Percentiles rank a stretch among this genome's conserved stretches.
These are phyloP conservation scores for Drosophila kanekoi DNA, from an alignment of 2,888 invertebrate species.

Conservation along the genomic window DNA sequence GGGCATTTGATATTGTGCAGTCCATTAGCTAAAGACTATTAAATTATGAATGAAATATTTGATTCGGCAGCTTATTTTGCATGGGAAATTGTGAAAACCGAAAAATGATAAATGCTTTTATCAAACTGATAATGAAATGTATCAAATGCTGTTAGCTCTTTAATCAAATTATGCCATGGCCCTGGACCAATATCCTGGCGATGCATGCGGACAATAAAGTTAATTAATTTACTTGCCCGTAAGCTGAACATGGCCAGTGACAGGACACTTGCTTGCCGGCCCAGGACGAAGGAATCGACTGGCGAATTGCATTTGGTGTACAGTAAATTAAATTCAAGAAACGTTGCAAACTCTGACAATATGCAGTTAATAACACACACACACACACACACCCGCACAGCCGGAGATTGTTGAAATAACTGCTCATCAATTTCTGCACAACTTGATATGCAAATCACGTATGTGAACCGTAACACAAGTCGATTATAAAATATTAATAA, in stretches of 20 bases:
- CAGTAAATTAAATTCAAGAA: constrained; percentile 67
- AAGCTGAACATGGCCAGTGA: constrained; percentile 22
- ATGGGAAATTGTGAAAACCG: constrained; percentile 5
- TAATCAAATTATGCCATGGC: constrained; percentile 65
- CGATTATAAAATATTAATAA: constrained; percentile 79
- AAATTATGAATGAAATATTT: constrained; percentile 32
- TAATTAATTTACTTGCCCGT: constrained; percentile 64
- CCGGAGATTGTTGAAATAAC: constrained; percentile 36
- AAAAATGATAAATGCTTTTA: constrained; percentile 57
- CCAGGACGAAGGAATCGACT: background rate
- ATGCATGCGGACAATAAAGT: constrained; percentile 62
- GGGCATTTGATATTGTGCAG: constrained; percentile 8
- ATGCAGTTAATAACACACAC: constrained; percentile 58
- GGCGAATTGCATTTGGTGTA: constrained; percentile 15
- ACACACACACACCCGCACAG: background rate
- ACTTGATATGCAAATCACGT: constrained; percentile 73
- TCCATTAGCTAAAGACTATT: constrained; percentile 44
- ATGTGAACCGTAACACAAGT: constrained; percentile 33
- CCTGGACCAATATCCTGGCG: constrained; percentile 21
- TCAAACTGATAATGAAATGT: constrained; percentile 54
- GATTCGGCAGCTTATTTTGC: background rate
- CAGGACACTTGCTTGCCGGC: constrained; percentile 6
- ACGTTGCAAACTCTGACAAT: constrained; percentile 48
- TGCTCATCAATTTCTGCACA: constrained; percentile 42
- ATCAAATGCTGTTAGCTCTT: constrained; percentile 56